Evolutionary conservation across 2,888 invertebrate genomes (phyloP), one percentile per base, ranked within the genome.

Genomic region (Meghimatium bilineatum): DNA sequence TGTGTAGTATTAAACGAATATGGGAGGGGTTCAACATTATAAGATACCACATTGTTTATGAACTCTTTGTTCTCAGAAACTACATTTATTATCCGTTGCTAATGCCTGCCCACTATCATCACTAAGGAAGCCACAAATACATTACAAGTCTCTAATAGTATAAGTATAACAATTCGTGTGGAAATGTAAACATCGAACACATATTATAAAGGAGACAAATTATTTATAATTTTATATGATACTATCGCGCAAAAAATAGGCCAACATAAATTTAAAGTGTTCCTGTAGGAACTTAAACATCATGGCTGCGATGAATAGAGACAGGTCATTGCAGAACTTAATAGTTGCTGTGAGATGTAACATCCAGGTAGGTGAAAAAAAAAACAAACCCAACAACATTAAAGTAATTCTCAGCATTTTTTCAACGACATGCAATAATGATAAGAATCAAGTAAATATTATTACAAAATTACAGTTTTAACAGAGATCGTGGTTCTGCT

Each of bases 41-140:
- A n/a, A n/a, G n/a, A n/a, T n/a, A n/a, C n/a, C 44, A 44, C 44
- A 8, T 12, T 56, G 20, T 56, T 56, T 56, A 14, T 29, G 5
- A 74, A 20, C 76, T 77, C 76, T 66, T 63, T 23, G 29, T 23
- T n/a, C 3, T 32, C 0, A 78, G 78, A 63, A 78, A 67, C 20
- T 49, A 44, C 1, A 29, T 71, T 79, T 67, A 32, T 8, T 36
- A 10, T 0, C 1, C 80, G 86, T 85, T 86, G 84, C 84, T 84
- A 82, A 75, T 69, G 82, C 76, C 52, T 38, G 76, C 75, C 26
- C 56, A 71, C 38, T 74, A 26, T 69, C 63, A 82, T 86, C 84
- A 76, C 86, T 86, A 86, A 75, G 86, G 86, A 86, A 86, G 86
- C 86, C 20, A 66, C 26, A 29, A 36, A 56, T 26, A n/a, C 34